Base-by-base conservation (phyloP, 2,797 vertebrate genomes). In the Artibeus lituratus region DNA sequence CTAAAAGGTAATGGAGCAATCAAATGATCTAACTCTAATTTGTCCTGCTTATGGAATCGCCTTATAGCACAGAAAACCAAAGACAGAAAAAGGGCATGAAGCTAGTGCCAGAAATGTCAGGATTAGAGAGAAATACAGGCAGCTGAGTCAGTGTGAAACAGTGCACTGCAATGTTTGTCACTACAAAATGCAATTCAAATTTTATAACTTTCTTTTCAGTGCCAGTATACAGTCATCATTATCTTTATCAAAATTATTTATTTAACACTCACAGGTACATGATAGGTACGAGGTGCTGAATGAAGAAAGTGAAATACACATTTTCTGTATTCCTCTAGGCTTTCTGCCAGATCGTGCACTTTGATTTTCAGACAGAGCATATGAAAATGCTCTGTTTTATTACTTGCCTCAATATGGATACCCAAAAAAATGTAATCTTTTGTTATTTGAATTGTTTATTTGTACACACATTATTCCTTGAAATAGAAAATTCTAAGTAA, bases 231-330 rank as follows among this genome's bases (percentile, higher is more conserved):
- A 90, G n/a, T 57, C 57, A 87, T 84, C 51, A 74, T 93, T 96
- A 83, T 74, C 51, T 80, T 95, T 94, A 67, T 80, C 32, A 85
- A 84, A 90, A 90, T 87, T 90, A 87, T 67, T 96, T 96, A 92
- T 90, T 96, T 96, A 92, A 42, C 4, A 91, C 32, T 14, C 49
- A 82, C 32, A 91, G 59, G 14, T 82, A 67, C 3, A 29, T 82
- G n/a, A 26, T 70, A 69, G 18, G 3, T 86, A 89, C 15, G 24
- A 86, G 65, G 10, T 83, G 2, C 14, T 73, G 78, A 78, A 91
- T 65, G 73, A 91, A 85, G 51, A 65, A 85, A 94, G 14, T 59
- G 76, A 53, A 55, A 55, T 57, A 62, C 42, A 53, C 22, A 67
- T 95, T 76, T n/a, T 53, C 51, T 47, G 18, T 70, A 57, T 1